phyloP scores from a whole-genome alignment of 2,113 vertebrate species.

The Dipodomys merriami region DNA sequence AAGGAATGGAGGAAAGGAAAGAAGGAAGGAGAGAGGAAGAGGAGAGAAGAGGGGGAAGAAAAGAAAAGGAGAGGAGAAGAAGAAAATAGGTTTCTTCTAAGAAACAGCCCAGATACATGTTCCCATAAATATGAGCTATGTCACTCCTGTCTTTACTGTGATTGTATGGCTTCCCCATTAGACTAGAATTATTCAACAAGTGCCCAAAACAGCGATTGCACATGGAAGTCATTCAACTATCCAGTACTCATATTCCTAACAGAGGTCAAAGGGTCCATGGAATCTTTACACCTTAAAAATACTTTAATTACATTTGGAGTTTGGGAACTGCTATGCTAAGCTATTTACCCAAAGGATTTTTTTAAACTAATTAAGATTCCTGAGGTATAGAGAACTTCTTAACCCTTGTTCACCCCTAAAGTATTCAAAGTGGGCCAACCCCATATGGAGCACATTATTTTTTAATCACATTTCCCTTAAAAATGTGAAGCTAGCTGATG shows the following conservation, averaged over 20 bases:
- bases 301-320: slow-evolving; percentile 49
- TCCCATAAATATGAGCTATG: neutral
- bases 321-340: slow-evolving; percentile 40
- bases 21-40: neutral
- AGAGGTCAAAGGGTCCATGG: slow-evolving; percentile 1
- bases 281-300: slow-evolving; percentile 40
- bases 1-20: neutral
- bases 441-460: slow-evolving; percentile 21
- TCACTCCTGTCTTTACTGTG: neutral
- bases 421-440: slow-evolving; percentile 32
- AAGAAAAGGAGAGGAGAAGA: neutral
- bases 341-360: slow-evolving; percentile 66
- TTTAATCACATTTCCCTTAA: neutral
- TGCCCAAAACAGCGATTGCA: neutral
- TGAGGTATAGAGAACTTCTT: slow-evolving; percentile 25
- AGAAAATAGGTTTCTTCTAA: neutral
- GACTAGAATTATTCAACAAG: neutral
- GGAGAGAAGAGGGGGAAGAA: neutral
- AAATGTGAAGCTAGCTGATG: neutral
- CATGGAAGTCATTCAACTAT: neutral
- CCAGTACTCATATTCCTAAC: neutral
- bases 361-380: slow-evolving; percentile 66
- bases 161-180: slow-evolving; percentile 3
- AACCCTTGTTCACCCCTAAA: neutral
- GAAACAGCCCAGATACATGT: neutral